Conservation (phyloP, 1,140 invertebrate genomes). For the Reticulitermes speratus region DNA sequence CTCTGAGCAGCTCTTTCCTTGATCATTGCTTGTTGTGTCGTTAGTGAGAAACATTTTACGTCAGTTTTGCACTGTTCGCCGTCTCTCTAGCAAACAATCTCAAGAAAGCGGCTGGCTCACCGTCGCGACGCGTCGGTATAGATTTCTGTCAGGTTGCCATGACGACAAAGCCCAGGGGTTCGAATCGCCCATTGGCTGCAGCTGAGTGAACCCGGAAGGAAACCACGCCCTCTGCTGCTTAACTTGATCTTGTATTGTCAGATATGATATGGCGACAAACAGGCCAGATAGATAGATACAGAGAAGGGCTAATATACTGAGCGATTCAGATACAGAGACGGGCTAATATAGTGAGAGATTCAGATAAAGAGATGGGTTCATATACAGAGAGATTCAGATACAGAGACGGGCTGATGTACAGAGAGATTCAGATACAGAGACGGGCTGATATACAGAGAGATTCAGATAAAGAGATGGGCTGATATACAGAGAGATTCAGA, state of each 20-base stretch:
- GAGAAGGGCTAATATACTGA: no score
- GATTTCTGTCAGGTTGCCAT: conserved; percentile 17
- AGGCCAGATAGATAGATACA: neutral
- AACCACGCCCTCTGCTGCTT: neutral
- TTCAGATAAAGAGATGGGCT: no score
- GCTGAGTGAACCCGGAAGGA: conserved; percentile 15
- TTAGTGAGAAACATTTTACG: neutral
- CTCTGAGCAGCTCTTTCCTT: no score
- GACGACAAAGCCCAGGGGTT: conserved; percentile 7
- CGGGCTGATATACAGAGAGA: no score
- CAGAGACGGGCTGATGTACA: no score
- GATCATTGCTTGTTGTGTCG: no score
- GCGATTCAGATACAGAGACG: no score
- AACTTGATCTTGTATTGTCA: conserved; percentile 2
- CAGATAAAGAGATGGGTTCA: no score
- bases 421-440: no score
- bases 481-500: no score
- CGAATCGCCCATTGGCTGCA: neutral
- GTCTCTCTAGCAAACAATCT: neutral
- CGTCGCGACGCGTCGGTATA: conserved; percentile 7
- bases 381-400: no score
- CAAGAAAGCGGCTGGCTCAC: neutral
- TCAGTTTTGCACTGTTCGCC: neutral
- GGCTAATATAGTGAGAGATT: no score
- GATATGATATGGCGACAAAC: neutral